Percentiles rank a stretch among this genome's conserved stretches.
Conservation (phyloP, 2,888 invertebrate species). For the Polydrusus pterygomalis region DNA sequence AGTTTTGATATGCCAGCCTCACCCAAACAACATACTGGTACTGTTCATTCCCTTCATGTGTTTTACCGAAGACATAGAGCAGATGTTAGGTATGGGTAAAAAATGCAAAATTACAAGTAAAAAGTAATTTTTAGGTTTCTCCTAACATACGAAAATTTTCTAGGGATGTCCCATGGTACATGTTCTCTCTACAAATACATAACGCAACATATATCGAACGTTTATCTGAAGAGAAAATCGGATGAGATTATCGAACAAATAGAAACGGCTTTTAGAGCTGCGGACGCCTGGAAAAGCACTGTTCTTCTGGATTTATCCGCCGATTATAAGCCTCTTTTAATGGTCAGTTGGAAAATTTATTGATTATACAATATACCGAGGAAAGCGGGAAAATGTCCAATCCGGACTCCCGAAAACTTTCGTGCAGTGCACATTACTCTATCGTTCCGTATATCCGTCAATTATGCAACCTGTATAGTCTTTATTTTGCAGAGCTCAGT, state of each 20-base stretch:
- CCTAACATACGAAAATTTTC: conserved; percentile 64
- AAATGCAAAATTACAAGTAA: no score
- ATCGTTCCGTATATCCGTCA: not conserved
- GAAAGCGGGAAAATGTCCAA: no score
- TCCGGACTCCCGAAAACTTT: no score
- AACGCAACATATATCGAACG: conserved; percentile 89
- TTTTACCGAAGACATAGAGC: conserved; percentile 90
- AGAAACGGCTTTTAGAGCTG: conserved; percentile 82
- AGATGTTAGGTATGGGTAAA: conserved; percentile 67
- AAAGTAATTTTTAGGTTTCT: no score
- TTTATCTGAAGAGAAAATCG: conserved; percentile 87
- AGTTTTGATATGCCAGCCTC: conserved; percentile 84
- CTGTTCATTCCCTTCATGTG: conserved; percentile 88
- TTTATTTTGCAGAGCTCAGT: conserved; percentile 79
- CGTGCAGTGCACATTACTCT: no score
- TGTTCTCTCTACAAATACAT: conserved; percentile 90
- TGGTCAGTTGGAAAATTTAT: conserved; percentile 71
- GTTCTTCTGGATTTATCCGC: conserved; percentile 81
- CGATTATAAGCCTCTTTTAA: conserved; percentile 79
- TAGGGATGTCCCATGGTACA: conserved; percentile 65
- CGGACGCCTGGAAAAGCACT: conserved; percentile 87
- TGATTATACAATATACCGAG: no score
- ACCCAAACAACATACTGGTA: conserved; percentile 83
- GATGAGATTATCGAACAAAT: conserved; percentile 78
- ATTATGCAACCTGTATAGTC: no score